Conservation (phyloP, 2,888 invertebrate genomes). For the Andrena camellia region DNA sequence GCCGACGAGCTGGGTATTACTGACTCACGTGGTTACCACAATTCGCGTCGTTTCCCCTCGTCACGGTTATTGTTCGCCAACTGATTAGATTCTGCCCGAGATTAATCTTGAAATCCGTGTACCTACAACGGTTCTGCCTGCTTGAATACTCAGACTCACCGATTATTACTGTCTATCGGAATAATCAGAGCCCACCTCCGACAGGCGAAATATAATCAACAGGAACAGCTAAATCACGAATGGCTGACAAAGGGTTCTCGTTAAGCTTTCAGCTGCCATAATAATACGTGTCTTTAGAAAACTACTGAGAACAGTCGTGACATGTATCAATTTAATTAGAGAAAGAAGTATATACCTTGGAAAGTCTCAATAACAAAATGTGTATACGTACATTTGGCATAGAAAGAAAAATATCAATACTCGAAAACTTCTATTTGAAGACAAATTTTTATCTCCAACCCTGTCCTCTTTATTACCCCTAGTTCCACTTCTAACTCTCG, state of each 20-base stretch:
- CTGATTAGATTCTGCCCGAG: constrained; percentile 69
- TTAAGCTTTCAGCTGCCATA: too few relatives aligned
- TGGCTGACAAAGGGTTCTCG: too few relatives aligned
- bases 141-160: neutral
- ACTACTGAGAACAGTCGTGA: too few relatives aligned
- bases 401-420: too few relatives aligned
- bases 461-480: neutral
- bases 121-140: constrained; percentile 1
- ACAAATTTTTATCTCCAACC: neutral
- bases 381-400: too few relatives aligned
- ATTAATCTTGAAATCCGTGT: constrained; percentile 62
- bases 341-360: too few relatives aligned
- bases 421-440: too few relatives aligned
- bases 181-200: constrained; percentile 51
- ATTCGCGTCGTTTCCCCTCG: constrained; percentile 52
- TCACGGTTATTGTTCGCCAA: constrained; percentile 59
- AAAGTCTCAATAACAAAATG: too few relatives aligned
- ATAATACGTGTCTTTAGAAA: too few relatives aligned
- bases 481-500: neutral
- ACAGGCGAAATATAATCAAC: constrained; percentile 45
- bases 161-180: constrained; percentile 60
- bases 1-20: constrained; percentile 58
- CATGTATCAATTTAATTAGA: too few relatives aligned
- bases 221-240: neutral
- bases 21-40: constrained; percentile 58